Percentiles rank a stretch among this genome's conserved stretches.
Evolutionary conservation across 35 echinoderm and acorn worm genomes (phyloP).

Genomic region (Strongylocentrotus purpuratus): DNA sequence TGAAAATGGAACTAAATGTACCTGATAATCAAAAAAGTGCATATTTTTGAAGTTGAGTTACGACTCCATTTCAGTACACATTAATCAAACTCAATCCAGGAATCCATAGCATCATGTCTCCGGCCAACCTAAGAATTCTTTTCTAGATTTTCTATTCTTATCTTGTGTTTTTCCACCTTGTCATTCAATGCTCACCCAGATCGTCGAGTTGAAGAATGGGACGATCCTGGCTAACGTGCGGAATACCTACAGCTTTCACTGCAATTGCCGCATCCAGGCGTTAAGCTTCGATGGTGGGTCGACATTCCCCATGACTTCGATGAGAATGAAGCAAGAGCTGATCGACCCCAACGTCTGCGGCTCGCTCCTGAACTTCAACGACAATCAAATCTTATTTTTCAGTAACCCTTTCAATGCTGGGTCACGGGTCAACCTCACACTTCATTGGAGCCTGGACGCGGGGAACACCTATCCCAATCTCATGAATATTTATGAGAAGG

Average conservation of each 20-base stretch:
- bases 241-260: conserved; percentile 74
- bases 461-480: conserved; percentile 63
- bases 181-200: conserved; percentile 31
- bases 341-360: conserved; percentile 77
- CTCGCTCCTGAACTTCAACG: conserved; percentile 61
- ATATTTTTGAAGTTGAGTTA: too few species aligned
- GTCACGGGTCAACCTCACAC: conserved; percentile 71
- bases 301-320: conserved; percentile 59
- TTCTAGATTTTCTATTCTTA: too few species aligned
- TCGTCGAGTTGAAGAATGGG: conserved; percentile 85
- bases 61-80: too few species aligned
- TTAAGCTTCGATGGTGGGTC: conserved; percentile 75
- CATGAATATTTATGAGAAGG: conserved; percentile 60
- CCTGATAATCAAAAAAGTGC: too few species aligned
- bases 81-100: too few species aligned
- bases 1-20: too few species aligned
- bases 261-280: conserved; percentile 71
- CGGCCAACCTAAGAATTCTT: too few species aligned
- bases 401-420: conserved; percentile 54
- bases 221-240: conserved; percentile 66
- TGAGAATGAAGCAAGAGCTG: conserved; percentile 60
- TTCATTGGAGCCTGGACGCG: conserved; percentile 76
- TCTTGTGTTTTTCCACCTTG: background rate
- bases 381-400: conserved; percentile 55
- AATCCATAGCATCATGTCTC: too few species aligned